Percentiles rank a stretch among this genome's conserved stretches.
These are phyloP conservation scores for Cephus pygmeus DNA, from an alignment of 2,888 invertebrate genomes.

Conservation along the genomic window DNA sequence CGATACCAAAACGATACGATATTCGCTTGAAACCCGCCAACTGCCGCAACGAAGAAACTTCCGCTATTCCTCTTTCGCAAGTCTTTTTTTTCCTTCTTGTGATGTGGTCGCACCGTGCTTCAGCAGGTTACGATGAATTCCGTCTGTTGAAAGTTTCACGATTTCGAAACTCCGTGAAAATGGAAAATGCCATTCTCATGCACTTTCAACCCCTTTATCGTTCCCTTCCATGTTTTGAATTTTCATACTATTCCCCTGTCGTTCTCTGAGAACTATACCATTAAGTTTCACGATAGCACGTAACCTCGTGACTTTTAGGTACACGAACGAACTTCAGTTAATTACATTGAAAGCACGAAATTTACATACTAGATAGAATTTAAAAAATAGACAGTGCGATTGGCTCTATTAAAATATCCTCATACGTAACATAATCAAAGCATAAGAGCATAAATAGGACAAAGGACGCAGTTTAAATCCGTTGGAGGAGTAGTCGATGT, in stretches of 20 bases:
- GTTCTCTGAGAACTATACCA: not conserved
- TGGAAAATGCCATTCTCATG: not conserved
- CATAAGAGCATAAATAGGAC: not conserved
- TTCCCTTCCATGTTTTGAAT: not conserved
- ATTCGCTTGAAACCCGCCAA: not conserved
- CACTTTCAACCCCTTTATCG: not conserved
- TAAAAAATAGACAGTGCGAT: not conserved
- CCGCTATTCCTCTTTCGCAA: not conserved
- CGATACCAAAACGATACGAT: not conserved
- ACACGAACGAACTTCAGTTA: not conserved
- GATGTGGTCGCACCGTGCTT: not conserved
- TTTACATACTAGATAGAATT: not conserved
- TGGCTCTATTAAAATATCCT: not conserved
- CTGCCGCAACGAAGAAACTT: not conserved
- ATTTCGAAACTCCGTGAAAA: not conserved
- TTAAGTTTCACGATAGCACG: not conserved
- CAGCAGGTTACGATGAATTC: not conserved
- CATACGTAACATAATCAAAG: not conserved
- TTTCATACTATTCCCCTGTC: not conserved
- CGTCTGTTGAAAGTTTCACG: not conserved
- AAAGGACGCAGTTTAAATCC: slow-evolving; percentile 18
- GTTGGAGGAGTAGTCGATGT: not conserved
- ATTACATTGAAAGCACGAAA: not conserved
- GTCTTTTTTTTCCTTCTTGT: not conserved
- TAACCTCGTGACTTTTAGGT: not conserved